Evolutionary conservation across 2,113 vertebrate genomes (phyloP).

Genomic region (Carlito syrichta): DNA sequence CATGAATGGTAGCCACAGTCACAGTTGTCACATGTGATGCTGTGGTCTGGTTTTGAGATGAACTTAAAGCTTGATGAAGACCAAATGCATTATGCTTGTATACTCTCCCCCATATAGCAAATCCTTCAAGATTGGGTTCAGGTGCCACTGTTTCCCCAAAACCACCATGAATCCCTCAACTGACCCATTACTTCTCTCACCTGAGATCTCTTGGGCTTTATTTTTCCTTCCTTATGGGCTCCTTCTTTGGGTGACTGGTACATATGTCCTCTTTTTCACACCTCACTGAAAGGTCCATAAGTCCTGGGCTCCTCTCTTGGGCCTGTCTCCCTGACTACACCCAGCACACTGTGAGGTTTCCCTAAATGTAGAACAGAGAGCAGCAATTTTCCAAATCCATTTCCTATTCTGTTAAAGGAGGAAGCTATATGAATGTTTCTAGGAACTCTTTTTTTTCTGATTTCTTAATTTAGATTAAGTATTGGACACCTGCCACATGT

Average conservation of each 20-base stretch:
- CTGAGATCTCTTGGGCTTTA: background rate
- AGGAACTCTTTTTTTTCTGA: background rate
- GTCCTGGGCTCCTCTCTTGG: background rate
- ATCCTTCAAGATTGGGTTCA: background rate
- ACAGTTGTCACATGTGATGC: conserved; percentile 71
- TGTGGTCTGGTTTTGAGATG: background rate
- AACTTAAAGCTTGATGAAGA: background rate
- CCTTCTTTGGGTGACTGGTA: background rate
- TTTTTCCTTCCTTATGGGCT: background rate
- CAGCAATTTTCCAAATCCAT: background rate
- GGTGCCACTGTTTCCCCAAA: background rate
- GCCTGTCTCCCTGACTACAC: background rate
- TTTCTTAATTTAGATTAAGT: background rate
- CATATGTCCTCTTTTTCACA: background rate
- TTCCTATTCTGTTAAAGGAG: background rate
- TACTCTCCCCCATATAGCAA: too few relatives aligned
- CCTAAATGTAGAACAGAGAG: background rate
- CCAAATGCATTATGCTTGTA: background rate
- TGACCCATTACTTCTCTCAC: background rate
- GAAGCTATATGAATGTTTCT: background rate
- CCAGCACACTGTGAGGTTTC: background rate
- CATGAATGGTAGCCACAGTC: conserved; percentile 73
- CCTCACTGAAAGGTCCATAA: background rate
- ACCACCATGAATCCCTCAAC: background rate
- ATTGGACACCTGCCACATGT: too few relatives aligned